Percentiles rank a stretch among this genome's conserved stretches.
Evolutionary conservation across 2,113 vertebrate genomes (phyloP).

Genomic region (Prunella himalayana): DNA sequence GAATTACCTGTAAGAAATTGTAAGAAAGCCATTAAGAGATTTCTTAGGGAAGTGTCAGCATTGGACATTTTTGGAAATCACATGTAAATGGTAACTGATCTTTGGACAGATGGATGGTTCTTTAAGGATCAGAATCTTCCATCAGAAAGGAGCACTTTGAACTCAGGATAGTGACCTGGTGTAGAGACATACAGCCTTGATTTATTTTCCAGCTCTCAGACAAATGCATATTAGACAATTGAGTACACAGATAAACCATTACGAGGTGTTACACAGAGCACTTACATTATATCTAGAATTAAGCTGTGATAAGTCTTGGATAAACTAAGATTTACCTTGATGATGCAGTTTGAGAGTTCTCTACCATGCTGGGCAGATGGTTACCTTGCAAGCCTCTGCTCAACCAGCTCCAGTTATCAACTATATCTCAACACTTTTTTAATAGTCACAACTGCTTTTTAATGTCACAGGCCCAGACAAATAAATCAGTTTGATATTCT

Average conservation of each 20-base stretch:
- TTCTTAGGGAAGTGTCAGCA: not conserved
- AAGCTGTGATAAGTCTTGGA: not conserved
- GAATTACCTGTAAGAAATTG: not conserved
- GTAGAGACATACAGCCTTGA: not conserved
- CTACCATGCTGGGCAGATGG: not conserved
- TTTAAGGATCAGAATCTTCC: not conserved
- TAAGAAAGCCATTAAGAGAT: not conserved
- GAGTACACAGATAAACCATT: not conserved
- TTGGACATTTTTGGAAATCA: not conserved
- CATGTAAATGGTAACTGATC: not conserved
- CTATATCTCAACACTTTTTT: not conserved
- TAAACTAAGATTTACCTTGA: not conserved
- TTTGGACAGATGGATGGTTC: not conserved
- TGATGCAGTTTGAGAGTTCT: not conserved
- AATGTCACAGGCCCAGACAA: not conserved
- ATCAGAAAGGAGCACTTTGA: not conserved
- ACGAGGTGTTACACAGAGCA: not conserved
- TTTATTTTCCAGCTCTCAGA: not conserved
- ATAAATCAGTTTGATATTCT: not conserved
- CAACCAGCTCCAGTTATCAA: not conserved
- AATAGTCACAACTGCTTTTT: not conserved
- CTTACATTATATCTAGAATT: not conserved
- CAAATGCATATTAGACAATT: not conserved
- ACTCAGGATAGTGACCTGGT: not conserved
- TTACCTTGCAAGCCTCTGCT: not conserved